Evolutionary conservation across 2,888 invertebrate species (phyloP), one percentile per base, ranked within the genome.

Genomic region (Drosophila mimica): DNA sequence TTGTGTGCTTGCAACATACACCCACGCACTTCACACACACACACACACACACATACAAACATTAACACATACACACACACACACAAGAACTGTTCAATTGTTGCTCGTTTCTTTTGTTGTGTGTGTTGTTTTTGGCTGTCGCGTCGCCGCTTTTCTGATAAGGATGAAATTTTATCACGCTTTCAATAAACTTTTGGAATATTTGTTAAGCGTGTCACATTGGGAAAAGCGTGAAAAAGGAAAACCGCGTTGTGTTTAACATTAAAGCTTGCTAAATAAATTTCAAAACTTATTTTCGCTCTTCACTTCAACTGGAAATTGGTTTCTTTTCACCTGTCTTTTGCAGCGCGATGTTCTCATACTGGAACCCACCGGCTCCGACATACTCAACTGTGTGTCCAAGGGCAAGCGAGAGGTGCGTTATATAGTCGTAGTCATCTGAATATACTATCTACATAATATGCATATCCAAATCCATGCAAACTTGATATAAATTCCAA

Each of bases 371-470:
- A 97, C 96, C 91, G 93, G 93, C 58, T 93, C 93, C 43, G 97
- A 97, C 93, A 97, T 98, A 65, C 96, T 96, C 73, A 97, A 96
- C 93, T 98, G 98, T 93, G 97, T 98, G 78, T 98, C 98, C 70
- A 98, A 98, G 94, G 98, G 98, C 91, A 98, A 98, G 94, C 97
- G 97, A 76, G 98, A 98, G 97, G 98, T 98, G 40, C 57, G 57
- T 94, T 94, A 89, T 80, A 25, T 25, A 25, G 25, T 25, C 25
- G 6, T 11, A 58, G 13, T 9, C 38, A n/a, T 11, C 17, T 51
- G 34, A 40, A 53, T 20, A 49, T 36, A 38, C 38, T 7, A 40
- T 30, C 9, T 48, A 7, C 43, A 43, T 40, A 31, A 11, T 13
- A 54, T 51, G 25, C 78, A 60, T 51, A 40, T 43, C 43, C 67